These are phyloP conservation scores for Otis tarda DNA, from an alignment of 2,113 vertebrate species.

Conservation along the genomic window DNA sequence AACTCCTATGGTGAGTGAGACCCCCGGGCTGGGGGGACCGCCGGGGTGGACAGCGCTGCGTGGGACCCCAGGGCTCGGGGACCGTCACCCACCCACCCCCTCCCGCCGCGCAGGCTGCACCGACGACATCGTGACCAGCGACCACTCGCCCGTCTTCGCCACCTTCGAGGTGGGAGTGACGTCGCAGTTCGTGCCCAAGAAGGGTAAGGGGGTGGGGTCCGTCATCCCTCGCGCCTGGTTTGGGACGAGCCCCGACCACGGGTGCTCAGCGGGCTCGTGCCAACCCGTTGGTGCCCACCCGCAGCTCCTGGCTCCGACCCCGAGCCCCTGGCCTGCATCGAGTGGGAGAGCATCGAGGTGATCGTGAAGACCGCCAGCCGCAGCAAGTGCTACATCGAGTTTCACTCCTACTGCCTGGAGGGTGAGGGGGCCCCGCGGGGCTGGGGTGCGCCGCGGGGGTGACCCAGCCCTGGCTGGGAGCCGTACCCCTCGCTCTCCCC, in stretches of 20 bases:
- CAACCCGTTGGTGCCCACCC: not conserved
- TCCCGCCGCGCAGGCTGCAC: constrained; percentile 80
- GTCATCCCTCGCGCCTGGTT: fast-evolving
- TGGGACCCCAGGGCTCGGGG: fast-evolving
- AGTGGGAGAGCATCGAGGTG: constrained; percentile 82
- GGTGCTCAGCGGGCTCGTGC: fast-evolving
- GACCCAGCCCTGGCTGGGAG: not conserved
- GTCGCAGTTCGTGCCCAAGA: constrained; percentile 74
- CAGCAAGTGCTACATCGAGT: constrained; percentile 88
- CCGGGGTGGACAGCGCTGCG: not conserved
- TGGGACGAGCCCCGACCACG: not conserved
- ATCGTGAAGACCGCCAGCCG: constrained; percentile 86
- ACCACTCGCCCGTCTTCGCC: constrained; percentile 89
- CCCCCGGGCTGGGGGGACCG: fast-evolving
- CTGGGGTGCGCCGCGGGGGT: fast-evolving
- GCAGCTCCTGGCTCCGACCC: constrained; percentile 64
- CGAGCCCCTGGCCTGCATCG: constrained; percentile 77
- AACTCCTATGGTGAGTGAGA: constrained; percentile 83
- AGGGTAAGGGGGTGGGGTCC: constrained; percentile 69
- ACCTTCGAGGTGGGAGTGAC: constrained; percentile 86
- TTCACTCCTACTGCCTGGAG: constrained; percentile 84
- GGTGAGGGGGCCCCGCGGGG: not conserved
- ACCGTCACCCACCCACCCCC: not conserved
- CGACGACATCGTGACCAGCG: constrained; percentile 86
- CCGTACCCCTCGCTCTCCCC: not conserved